Conservation (phyloP, 1,140 invertebrate genomes). For the Anadara kagoshimensis region DNA sequence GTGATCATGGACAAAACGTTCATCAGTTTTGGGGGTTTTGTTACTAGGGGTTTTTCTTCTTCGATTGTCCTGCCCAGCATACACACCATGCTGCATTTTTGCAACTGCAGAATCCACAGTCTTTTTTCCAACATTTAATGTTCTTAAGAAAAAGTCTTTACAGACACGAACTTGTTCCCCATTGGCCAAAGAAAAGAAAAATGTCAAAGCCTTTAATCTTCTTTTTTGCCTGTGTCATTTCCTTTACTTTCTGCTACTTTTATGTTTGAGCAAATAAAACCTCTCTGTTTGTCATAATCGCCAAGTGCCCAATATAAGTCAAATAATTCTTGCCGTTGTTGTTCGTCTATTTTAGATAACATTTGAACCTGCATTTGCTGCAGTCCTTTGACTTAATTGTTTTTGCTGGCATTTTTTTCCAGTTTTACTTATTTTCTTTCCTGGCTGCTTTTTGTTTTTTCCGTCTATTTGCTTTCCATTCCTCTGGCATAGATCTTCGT, state of each 20-base stretch:
- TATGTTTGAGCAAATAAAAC: slow-evolving; percentile 5
- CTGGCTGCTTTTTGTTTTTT: slow-evolving; percentile 14
- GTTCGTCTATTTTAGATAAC: slow-evolving; percentile 18
- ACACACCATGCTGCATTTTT: background rate
- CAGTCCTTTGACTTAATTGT: slow-evolving; percentile 10
- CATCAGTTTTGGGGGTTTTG: slow-evolving; percentile 12
- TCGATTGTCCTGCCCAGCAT: background rate
- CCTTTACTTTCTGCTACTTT: background rate
- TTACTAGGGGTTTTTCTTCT: slow-evolving; percentile 1
- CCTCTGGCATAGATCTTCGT: slow-evolving; percentile 6
- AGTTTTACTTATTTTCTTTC: slow-evolving; percentile 4
- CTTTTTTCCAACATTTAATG: background rate
- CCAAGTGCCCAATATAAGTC: slow-evolving; percentile 1
- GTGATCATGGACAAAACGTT: slow-evolving; percentile 4
- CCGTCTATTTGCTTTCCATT: slow-evolving; percentile 26
- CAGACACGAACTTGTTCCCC: background rate
- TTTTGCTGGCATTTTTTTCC: slow-evolving; percentile 21
- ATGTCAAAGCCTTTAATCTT: background rate
- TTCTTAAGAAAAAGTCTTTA: slow-evolving; percentile 6
- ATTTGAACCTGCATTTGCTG: slow-evolving; percentile 34
- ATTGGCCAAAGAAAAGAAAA: background rate
- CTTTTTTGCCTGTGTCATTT: background rate
- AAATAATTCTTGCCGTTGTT: background rate
- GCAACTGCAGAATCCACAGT: background rate
- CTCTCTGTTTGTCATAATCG: slow-evolving; percentile 5